Base-by-base conservation (phyloP, 2,888 invertebrate species). In the Troglohyphantes excavatus region DNA sequence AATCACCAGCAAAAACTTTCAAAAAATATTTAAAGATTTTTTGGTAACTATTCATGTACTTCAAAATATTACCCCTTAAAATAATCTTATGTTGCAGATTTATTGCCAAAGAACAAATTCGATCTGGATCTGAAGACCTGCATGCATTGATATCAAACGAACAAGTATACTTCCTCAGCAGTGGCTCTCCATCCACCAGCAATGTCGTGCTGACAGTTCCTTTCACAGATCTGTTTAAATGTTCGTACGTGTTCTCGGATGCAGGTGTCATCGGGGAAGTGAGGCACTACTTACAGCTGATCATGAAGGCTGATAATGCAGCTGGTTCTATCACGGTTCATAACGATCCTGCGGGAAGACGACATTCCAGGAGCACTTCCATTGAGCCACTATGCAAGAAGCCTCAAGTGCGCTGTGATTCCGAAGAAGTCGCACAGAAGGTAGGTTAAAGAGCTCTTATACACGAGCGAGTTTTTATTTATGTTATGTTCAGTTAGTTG, bases 91-190 rank as follows among this genome's bases (percentile, higher is more conserved):
- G 63, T 73, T 92, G n/a, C 92, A 94, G 94, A 86, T 96, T 97
- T 92, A 96, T 98, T 92, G 97, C 97, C 6, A 96, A 96, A 93
- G 97, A 98, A 93, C 95, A 95, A 92, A 94, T 97, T 91, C 95
- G 96, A 90, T 95, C 95, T 92, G 95, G 96, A 90, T 95, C 96
- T 76, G 97, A 96, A 93, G 97, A 97, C 94, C 95, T 98, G 92
- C 95, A 96, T 92, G 96, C 96, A 92, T 95, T 97, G 91, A 96
- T 97, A 68, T 96, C 97, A 61, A 96, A 96, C 93, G 94, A 95
- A 92, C 95, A 95, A 92, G 95, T 97, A 85, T 95, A 96, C 91
- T 96, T 97, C 92, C 95, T 96, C 92, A 95, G 96, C 9, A 95
- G 92, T 61, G 92, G 92, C 2, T 91, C 92, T 3, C 91, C 92